A percentile compares a stretch with the other conserved stretches of the same genome.
Conservation (phyloP, 2,113 vertebrate species). For the Mus musculus region GRCm39 chrX:22916001-22916500, state of each 20-base stretch:
- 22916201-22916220: conserved; percentile 14
- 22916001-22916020: conserved; percentile 17
- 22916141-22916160: background rate
- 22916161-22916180: conserved; percentile 11
- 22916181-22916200: background rate
- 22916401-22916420: background rate
- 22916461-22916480: conserved; percentile 30
- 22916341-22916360: background rate
- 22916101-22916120: background rate
- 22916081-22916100: background rate
- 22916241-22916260: background rate
- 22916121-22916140: conserved; percentile 25
- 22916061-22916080: conserved; percentile 1
- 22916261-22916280: background rate
- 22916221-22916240: background rate
- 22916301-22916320: background rate
- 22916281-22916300: background rate
- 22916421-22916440: background rate
- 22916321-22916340: conserved; percentile 10
- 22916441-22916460: conserved; percentile 6
- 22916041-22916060: conserved; percentile 41
- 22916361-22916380: background rate
- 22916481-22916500: background rate
- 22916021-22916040: conserved; percentile 51
- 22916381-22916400: background rate